A percentile compares a stretch with the other conserved stretches of the same genome.
phyloP scores from a whole-genome alignment of 1,140 invertebrate species.

The Thalassaphorura encarpata region DNA sequence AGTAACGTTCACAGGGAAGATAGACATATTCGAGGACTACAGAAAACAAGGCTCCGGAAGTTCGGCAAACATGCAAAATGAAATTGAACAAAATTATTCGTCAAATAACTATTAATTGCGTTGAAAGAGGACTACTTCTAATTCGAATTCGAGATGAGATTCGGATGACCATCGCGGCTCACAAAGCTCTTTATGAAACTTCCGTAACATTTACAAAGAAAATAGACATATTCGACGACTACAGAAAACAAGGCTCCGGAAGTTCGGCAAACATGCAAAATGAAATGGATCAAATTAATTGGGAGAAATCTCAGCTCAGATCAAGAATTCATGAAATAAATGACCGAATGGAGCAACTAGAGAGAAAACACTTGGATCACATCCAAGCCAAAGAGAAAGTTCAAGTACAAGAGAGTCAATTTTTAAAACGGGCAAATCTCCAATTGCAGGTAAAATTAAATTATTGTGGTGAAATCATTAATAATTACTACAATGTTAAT shows the following conservation, averaged over 20 bases:
- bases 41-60: no score
- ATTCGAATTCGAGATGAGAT: conserved; percentile 89
- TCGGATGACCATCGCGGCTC: conserved; percentile 89
- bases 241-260: no score
- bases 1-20: conserved; percentile 94
- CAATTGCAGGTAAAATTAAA: conserved; percentile 64
- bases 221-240: no score
- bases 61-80: no score
- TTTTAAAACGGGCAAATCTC: conserved; percentile 84
- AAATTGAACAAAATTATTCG: conserved; percentile 82
- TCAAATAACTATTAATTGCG: conserved; percentile 94
- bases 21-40: conserved; percentile 55
- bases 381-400: conserved; percentile 79
- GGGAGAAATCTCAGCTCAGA: conserved; percentile 62
- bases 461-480: neutral
- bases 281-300: conserved; percentile 49
- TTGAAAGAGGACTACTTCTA: conserved; percentile 83
- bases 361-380: conserved; percentile 69
- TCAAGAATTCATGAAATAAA: conserved; percentile 67
- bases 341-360: conserved; percentile 70
- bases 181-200: conserved; percentile 90
- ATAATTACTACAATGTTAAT: neutral
- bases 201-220: no score
- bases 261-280: conserved; percentile 59
- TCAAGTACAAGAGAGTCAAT: conserved; percentile 81